Percentiles rank a stretch among this genome's conserved stretches.
These are phyloP conservation scores for Lathamus discolor DNA, from an alignment of 2,113 vertebrate species.

Conservation along the genomic window DNA sequence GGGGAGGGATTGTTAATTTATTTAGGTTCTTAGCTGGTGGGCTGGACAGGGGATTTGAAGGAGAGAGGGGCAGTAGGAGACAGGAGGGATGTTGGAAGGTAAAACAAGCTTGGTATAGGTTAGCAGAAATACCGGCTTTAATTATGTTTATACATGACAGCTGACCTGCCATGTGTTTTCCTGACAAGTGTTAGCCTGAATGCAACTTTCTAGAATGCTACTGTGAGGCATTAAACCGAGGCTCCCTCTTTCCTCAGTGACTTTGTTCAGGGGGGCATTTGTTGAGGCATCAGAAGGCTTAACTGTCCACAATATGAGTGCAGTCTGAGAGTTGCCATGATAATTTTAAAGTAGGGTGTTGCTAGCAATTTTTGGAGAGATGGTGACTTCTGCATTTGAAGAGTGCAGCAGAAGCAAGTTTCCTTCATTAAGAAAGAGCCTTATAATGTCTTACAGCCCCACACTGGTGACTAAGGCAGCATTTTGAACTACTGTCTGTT, in stretches of 20 bases:
- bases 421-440: neutral
- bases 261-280: neutral
- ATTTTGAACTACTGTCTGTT: neutral
- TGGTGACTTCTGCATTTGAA: neutral
- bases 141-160: neutral
- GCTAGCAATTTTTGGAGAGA: neutral
- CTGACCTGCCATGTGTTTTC: neutral
- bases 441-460: neutral
- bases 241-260: neutral
- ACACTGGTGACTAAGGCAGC: neutral
- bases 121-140: neutral
- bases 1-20: neutral
- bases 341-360: neutral
- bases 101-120: neutral
- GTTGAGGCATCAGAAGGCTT: neutral
- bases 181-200: neutral
- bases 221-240: neutral
- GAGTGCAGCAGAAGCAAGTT: neutral
- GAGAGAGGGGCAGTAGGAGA: neutral
- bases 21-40: neutral
- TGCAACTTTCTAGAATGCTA: neutral
- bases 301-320: neutral
- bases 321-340: neutral
- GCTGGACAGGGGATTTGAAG: neutral
- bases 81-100: neutral